Conservation (phyloP, 1,140 invertebrate species). For the Panagrolaimus sp. region DNA sequence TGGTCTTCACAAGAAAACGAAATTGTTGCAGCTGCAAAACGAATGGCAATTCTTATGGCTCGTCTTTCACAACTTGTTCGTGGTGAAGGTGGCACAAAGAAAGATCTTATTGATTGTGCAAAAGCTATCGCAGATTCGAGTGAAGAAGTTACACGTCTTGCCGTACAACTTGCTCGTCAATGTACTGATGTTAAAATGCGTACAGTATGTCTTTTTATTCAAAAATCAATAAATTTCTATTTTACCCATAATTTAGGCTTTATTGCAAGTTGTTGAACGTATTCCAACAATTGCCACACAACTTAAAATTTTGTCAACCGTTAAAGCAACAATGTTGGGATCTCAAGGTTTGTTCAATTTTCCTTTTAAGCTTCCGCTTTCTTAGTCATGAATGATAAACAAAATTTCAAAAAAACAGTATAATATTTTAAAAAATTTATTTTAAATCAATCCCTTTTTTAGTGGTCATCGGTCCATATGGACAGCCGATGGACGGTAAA, state of each 20-base stretch:
- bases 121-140: conserved; percentile 95
- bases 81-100: conserved; percentile 87
- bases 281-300: conserved; percentile 99
- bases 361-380: background rate
- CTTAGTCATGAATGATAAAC: background rate
- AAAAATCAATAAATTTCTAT: conserved; percentile 14
- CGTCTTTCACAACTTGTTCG: conserved; percentile 85
- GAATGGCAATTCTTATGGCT: conserved; percentile 96
- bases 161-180: conserved; percentile 90
- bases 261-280: conserved; percentile 96
- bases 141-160: conserved; percentile 90
- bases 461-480: conserved; percentile 58
- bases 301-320: conserved; percentile 93
- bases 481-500: conserved; percentile 59
- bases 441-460: conserved; percentile 30
- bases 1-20: conserved; percentile 98
- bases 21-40: conserved; percentile 93
- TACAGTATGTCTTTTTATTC: conserved; percentile 68
- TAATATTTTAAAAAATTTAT: conserved; percentile 1
- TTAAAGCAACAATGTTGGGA: conserved; percentile 98
- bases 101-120: conserved; percentile 91
- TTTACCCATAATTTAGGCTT: conserved; percentile 67
- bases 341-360: conserved; percentile 76
- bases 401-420: background rate
- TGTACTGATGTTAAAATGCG: conserved; percentile 97